phyloP scores from a whole-genome alignment of 2,797 vertebrate species.

The Benthosema pterotum region DNA sequence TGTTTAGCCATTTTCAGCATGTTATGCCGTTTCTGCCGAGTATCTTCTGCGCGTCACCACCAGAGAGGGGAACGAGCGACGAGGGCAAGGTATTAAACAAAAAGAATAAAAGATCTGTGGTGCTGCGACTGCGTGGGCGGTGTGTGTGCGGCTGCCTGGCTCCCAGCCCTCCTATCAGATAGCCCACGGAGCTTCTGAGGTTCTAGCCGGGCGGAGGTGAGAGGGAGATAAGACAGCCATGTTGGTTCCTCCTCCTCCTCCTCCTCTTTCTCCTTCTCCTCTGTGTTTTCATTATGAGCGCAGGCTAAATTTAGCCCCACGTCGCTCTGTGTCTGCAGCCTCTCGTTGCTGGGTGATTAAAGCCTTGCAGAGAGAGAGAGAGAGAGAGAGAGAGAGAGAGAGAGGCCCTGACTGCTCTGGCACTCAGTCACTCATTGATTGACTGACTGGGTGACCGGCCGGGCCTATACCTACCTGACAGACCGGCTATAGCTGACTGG shows the following conservation, averaged over 20 bases:
- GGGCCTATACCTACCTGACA: neutral
- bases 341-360: slow-evolving; percentile 60
- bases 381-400: slow-evolving; percentile 37
- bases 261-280: too few species aligned
- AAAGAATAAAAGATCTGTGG: too few species aligned
- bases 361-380: slow-evolving; percentile 42
- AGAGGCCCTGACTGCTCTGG: slow-evolving; percentile 47
- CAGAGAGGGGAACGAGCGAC: too few species aligned
- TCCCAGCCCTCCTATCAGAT: neutral
- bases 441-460: slow-evolving; percentile 16
- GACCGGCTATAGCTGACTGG: slow-evolving; percentile 14
- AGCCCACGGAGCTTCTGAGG: neutral
- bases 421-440: slow-evolving; percentile 12
- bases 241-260: slow-evolving; percentile 30
- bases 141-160: too few species aligned
- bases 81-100: too few species aligned
- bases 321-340: slow-evolving; percentile 39
- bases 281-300: slow-evolving; percentile 49
- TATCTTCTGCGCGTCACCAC: too few species aligned
- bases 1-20: too few species aligned
- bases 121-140: too few species aligned
- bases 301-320: slow-evolving; percentile 60
- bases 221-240: slow-evolving; percentile 22
- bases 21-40: too few species aligned
- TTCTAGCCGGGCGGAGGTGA: slow-evolving; percentile 15